Evolutionary conservation across 2,888 invertebrate species (phyloP).

Genomic region (Agrotis exclamationis): DNA sequence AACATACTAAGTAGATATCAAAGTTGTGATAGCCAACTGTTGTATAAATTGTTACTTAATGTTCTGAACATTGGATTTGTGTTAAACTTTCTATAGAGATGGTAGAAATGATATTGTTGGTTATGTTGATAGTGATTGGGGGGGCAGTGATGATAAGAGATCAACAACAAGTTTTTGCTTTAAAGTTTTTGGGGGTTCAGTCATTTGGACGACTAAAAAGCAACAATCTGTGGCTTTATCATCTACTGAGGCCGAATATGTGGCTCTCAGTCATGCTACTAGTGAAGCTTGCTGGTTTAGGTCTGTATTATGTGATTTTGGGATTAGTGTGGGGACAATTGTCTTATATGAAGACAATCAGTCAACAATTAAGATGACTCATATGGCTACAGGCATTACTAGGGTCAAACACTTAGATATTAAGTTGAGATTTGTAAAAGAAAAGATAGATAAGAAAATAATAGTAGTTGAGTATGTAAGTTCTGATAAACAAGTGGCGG

Average conservation of each 20-base stretch:
- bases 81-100: slow-evolving; percentile 13
- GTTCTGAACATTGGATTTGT: slow-evolving; percentile 22
- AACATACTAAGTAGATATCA: slow-evolving; percentile 15
- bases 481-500: neutral
- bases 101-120: slow-evolving; percentile 7
- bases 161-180: slow-evolving; percentile 25
- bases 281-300: slow-evolving; percentile 22
- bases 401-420: slow-evolving; percentile 14
- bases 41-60: slow-evolving; percentile 15
- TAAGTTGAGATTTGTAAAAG: slow-evolving; percentile 7
- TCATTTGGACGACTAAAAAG: slow-evolving; percentile 22
- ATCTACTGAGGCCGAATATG: slow-evolving; percentile 33
- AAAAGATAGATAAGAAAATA: slow-evolving; percentile 8
- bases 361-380: slow-evolving; percentile 18
- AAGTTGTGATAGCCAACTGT: slow-evolving; percentile 14
- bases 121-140: slow-evolving; percentile 28
- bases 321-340: slow-evolving; percentile 13
- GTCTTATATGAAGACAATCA: slow-evolving; percentile 25
- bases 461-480: slow-evolving; percentile 2
- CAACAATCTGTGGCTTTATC: slow-evolving; percentile 23
- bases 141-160: slow-evolving; percentile 21
- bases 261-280: slow-evolving; percentile 21
- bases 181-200: slow-evolving; percentile 13
- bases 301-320: slow-evolving; percentile 22
- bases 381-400: slow-evolving; percentile 5